A percentile compares a stretch with the other conserved stretches of the same genome.
Evolutionary conservation across 2,797 vertebrate species (phyloP).

Genomic region (Hydrocynus forskahlii): DNA sequence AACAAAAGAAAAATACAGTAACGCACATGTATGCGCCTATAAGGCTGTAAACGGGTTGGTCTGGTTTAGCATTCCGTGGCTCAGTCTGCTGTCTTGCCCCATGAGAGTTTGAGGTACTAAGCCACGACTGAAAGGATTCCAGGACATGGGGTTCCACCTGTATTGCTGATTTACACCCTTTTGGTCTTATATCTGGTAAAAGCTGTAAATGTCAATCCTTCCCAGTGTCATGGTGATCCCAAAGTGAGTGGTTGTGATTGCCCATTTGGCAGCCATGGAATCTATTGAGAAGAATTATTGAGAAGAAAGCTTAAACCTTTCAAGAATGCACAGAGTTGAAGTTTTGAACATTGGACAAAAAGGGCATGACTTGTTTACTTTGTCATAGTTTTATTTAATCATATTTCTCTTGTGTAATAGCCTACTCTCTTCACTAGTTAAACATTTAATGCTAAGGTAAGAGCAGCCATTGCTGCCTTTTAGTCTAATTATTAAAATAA

Average conservation of each 20-base stretch:
- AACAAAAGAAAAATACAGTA: too few relatives aligned
- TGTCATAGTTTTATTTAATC: too few relatives aligned
- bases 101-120: neutral
- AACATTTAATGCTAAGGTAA: too few relatives aligned
- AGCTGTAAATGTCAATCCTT: slow-evolving; percentile 43
- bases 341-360: neutral
- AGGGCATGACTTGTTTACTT: neutral
- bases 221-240: slow-evolving; percentile 14
- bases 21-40: too few relatives aligned
- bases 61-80: neutral
- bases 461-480: too few relatives aligned
- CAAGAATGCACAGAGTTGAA: neutral
- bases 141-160: neutral
- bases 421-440: too few relatives aligned
- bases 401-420: too few relatives aligned
- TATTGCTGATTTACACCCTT: neutral
- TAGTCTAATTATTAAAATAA: too few relatives aligned
- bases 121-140: neutral
- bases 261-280: slow-evolving; percentile 21
- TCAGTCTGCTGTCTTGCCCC: neutral
- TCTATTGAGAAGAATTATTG: neutral
- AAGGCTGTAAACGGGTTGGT: neutral
- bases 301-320: neutral
- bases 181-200: slow-evolving; percentile 7
- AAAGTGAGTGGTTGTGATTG: neutral